Base-by-base conservation (phyloP, 2,888 invertebrate genomes). In the Tenodera sinensis region DNA sequence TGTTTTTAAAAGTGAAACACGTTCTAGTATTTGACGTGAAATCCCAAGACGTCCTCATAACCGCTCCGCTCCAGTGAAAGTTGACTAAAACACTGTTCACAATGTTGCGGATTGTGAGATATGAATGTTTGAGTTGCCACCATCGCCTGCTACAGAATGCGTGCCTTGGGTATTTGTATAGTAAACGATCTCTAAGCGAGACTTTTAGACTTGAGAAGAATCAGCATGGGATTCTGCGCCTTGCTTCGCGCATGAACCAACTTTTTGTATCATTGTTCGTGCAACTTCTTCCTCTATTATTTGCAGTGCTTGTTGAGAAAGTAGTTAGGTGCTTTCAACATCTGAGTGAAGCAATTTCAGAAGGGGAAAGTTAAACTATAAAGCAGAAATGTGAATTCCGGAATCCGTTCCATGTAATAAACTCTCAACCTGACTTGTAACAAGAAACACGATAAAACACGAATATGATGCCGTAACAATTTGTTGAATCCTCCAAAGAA, bases 41-140 rank as follows among this genome's bases (percentile, higher is more conserved):
- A 34, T n/a, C 4, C 8, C 34, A 4, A 34, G 12, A 42, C 42
- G 1, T 42, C 42, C 9, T 42, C 12, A 42, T 42, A 42, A 42
- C 12, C 12, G 42, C 42, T 42, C 12, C 42, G 42, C 12, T 42
- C 9, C 12, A 42, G 42, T 42, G 12, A 2, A 42, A 42, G 42
- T 42, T 42, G 3, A 42, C 12, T 12, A 34, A 34, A 34, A 7
- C 9, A 54, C 54, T 34, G 34, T 7, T 20, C 14, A 54, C 20
- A 54, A 54, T 15, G 54, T 20, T 54, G 54, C 54, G 25, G 1
- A 20, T 71, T 71, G 20, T 20, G 54, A 71, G 54, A 4, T 71
- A 83, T 34, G 54, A 83, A 91, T 88, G n/a, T 90, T 86, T n/a
- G 88, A 30, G 3, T 28, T 15, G 2, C 54, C 54, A 15, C 25